Evolutionary conservation across 2,113 vertebrate species (phyloP), one percentile per base, ranked within the genome.

Genomic region (Vidua macroura): DNA sequence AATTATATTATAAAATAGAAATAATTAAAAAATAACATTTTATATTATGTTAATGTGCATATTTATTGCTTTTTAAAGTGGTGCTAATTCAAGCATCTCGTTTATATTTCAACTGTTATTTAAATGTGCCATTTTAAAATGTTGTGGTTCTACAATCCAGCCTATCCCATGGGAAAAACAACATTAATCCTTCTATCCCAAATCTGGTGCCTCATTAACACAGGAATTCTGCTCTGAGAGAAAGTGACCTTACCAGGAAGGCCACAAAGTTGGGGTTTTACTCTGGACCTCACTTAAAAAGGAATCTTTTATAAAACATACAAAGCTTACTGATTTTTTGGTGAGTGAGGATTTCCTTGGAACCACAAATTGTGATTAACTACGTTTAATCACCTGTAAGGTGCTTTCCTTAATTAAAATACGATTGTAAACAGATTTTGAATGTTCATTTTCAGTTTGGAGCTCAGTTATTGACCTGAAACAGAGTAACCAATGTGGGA

Each of bases 101-200:
- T n/a, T 63, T 17, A 1, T n/a, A 2, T 12, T 85, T 23, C 3
- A 18, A 1, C 5, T 52, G 0, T n/a, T 24, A 41, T 75, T 86
- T 44, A 49, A 68, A 21, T 52, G 6, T 35, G n/a, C 8, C 1
- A 1, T 9, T 12, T 62, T 16, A 20, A 28, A 31, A 11, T 5
- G 6, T 3, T 49, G 28, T 8, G 18, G 18, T 21, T 31, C 11
- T 63, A 1, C 9, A 49, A 0, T 4, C 15, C 19, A 41, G 28
- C 20, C 6, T 27, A 1, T 5, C 23, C 14, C 5, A 5, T 5
- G 22, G 30, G 28, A 44, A 87, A 37, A 16, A 7, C 2, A 35
- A 2, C 3, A 0, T 1, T 3, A 4, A 33, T 37, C 2, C 9
- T 39, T 28, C 0, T 2, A 15, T 13, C 28, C 35, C 12, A 44